Base-by-base conservation (phyloP, 2,888 invertebrate genomes). In the Trisateles emortualis region DNA sequence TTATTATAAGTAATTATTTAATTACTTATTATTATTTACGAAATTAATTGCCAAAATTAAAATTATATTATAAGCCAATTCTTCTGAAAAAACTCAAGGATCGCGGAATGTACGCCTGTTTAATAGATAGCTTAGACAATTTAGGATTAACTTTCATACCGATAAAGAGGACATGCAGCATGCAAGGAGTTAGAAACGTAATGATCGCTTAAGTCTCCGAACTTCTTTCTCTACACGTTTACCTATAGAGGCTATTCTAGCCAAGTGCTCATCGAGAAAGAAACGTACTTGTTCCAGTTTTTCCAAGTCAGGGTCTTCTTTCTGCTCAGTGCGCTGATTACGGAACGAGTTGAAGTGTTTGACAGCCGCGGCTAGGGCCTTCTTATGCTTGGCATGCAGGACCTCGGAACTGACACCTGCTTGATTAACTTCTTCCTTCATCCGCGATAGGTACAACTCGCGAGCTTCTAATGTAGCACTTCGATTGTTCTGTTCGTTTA, bases 401-500 rank as follows among this genome's bases (percentile, higher is more conserved):
- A 29, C 24, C 1, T 49, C 49, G 5, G 45, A 33, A 24, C 52
- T 50, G 22, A 46, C 45, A 1, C 49, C 49, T 1, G 30, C 16
- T 9, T 53, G 52, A 17, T 17, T 24, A 11, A 22, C 3, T 0
- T 26, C 11, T 2, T 39, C 38, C 19, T 46, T 58, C 52, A 49
- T 59, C 5, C 14, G 32, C 1, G 16, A 22, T 1, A 35, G 13
- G 33, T 60, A 60, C n/a, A 50, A 1, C 29, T 56, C 52, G 1
- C 52, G 55, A 11, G 52, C 49, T 33, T 49, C 35, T 9, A 49
- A 5, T 10, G 39, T 48, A 0, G 55, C 55, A 9, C 22, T 43
- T 10, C 13, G 35, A 22, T 60, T 55, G 46, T 60, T 60, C 22
- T 55, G 52, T 11, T 49, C 55, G 30, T 59, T 59, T 36, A 52